These are phyloP conservation scores for Lophius piscatorius DNA, from an alignment of 2,113 vertebrate species.

Conservation along the genomic window DNA sequence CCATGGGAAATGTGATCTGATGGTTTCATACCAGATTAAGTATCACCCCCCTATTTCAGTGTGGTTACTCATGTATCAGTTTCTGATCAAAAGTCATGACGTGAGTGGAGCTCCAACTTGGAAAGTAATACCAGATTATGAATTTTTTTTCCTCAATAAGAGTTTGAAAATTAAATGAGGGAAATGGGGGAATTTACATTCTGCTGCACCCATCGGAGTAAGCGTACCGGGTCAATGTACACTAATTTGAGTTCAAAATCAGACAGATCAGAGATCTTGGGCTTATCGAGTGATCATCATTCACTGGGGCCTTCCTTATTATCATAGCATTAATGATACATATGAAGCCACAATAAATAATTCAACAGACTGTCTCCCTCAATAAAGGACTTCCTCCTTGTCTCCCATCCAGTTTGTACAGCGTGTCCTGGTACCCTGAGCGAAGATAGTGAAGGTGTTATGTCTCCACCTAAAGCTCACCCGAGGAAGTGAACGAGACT, in stretches of 20 bases:
- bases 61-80: slow-evolving; percentile 21
- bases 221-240: slow-evolving; percentile 17
- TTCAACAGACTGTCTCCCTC: slow-evolving; percentile 54
- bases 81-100: slow-evolving; percentile 27
- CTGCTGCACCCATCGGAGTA: slow-evolving; percentile 17
- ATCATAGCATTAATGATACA: slow-evolving; percentile 54
- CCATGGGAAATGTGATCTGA: slow-evolving; percentile 23
- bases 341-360: slow-evolving; percentile 54
- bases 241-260: slow-evolving; percentile 29
- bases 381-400: slow-evolving; percentile 49
- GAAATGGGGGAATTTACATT: slow-evolving; percentile 31
- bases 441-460: slow-evolving; percentile 64
- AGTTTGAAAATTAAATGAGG: slow-evolving; percentile 14
- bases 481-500: slow-evolving; percentile 41
- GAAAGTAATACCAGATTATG: slow-evolving; percentile 44
- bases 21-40: slow-evolving; percentile 28
- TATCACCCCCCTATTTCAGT: slow-evolving; percentile 2
- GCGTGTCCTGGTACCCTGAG: slow-evolving; percentile 27
- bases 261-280: slow-evolving; percentile 43
- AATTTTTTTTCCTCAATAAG: background rate
- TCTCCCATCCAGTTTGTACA: slow-evolving; percentile 43
- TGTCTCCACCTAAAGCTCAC: slow-evolving; percentile 79
- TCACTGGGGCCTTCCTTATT: slow-evolving; percentile 51
- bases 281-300: slow-evolving; percentile 52
- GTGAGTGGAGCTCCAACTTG: slow-evolving; percentile 29